A percentile compares a stretch with the other conserved stretches of the same genome.
Conservation (phyloP, 2,888 invertebrate genomes). For the Epirrhoe tristata region DNA sequence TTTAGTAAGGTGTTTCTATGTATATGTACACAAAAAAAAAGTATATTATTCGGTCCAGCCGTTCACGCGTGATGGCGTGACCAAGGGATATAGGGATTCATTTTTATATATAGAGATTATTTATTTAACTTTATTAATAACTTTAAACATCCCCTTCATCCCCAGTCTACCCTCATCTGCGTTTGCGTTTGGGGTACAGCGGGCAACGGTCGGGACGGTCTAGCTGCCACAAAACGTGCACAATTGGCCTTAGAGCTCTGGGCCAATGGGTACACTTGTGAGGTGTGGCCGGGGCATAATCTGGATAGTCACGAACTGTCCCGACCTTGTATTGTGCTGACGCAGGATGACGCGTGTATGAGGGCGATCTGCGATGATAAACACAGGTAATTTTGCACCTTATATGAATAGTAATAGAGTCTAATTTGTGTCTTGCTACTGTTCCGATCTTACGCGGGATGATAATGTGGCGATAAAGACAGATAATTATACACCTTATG, state of each 20-base stretch:
- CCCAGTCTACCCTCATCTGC: constrained; percentile 61
- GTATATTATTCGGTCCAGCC: no score
- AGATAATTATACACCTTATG: constrained; percentile 36
- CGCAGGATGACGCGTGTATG: constrained; percentile 55
- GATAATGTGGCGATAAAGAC: constrained; percentile 46
- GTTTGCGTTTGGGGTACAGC: constrained; percentile 66
- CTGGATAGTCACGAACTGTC: constrained; percentile 59
- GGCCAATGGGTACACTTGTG: constrained; percentile 87
- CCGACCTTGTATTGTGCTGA: constrained; percentile 53
- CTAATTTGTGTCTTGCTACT: not conserved
- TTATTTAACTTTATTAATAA: no score
- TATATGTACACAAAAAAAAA: no score
- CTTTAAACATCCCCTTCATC: not conserved
- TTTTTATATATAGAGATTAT: no score
- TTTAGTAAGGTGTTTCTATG: no score
- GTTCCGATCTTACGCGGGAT: not conserved
- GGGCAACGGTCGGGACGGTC: constrained; percentile 58
- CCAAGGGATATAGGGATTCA: no score
- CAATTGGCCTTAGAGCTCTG: constrained; percentile 85
- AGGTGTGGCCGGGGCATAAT: constrained; percentile 46
- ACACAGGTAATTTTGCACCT: constrained; percentile 38
- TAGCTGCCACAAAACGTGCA: constrained; percentile 56
- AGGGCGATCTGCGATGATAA: constrained; percentile 56
- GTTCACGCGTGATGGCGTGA: no score
- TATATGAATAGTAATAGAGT: not conserved